Conservation (phyloP, 2,888 invertebrate species). For the Pseudolycoriella hygida region DNA sequence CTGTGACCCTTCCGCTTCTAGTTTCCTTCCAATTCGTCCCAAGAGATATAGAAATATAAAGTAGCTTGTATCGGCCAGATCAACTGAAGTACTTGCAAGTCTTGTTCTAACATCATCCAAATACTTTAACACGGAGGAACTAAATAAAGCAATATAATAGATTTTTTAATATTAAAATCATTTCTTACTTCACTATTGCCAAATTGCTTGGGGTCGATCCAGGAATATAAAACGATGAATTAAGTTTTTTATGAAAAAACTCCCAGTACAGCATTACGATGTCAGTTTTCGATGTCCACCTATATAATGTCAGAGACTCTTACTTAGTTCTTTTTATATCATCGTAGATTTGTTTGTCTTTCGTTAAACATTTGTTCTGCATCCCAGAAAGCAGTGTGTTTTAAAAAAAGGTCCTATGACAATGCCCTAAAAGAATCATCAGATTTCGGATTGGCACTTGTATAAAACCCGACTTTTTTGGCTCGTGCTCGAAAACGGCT, state of each 20-base stretch:
- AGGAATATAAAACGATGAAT: constrained; percentile 32
- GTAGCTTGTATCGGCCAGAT: constrained; percentile 30
- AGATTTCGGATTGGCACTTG: too few species aligned
- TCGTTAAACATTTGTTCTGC: too few species aligned
- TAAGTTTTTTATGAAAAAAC: constrained; percentile 36
- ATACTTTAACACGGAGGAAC: constrained; percentile 20
- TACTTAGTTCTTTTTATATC: too few species aligned
- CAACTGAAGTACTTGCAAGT: constrained; percentile 17
- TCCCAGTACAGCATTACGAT: constrained; percentile 37
- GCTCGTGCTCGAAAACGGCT: too few species aligned
- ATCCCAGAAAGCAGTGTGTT: too few species aligned
- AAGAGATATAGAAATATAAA: constrained; percentile 31
- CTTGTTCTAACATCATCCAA: constrained; percentile 26
- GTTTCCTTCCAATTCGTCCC: constrained; percentile 18
- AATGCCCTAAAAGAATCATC: too few species aligned
- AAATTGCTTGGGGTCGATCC: constrained; percentile 31
- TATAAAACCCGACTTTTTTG: too few species aligned
- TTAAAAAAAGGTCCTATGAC: too few species aligned
- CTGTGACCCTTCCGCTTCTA: background rate
- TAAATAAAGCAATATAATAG: constrained; percentile 10
- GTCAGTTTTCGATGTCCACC: constrained; percentile 33
- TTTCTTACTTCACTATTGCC: constrained; percentile 19
- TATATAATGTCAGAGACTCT: too few species aligned
- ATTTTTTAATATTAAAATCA: constrained; percentile 6
- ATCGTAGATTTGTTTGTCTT: too few species aligned